A percentile compares a stretch with the other conserved stretches of the same genome.
These are phyloP conservation scores for Ornithoptera alexandrae DNA, from an alignment of 2,888 invertebrate genomes.

Conservation along the genomic window DNA sequence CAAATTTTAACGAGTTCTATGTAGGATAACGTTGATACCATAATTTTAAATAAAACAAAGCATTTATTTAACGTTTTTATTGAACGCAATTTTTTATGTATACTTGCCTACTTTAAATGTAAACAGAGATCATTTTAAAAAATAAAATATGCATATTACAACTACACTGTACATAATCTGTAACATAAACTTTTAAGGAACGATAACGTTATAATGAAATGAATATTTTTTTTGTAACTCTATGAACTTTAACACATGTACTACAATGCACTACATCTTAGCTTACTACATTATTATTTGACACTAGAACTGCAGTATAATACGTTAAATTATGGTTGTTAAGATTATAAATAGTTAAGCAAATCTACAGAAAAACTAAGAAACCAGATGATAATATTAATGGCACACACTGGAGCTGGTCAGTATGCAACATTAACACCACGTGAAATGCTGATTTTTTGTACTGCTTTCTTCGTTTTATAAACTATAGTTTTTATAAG, in stretches of 20 bases:
- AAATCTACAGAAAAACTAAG: not conserved
- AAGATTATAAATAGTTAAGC: not conserved
- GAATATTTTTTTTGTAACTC: slow-evolving; percentile 19
- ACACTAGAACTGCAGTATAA: slow-evolving; percentile 33
- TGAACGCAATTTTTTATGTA: slow-evolving; percentile 74
- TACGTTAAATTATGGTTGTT: slow-evolving; percentile 4
- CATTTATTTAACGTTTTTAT: slow-evolving; percentile 74
- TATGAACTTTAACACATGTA: slow-evolving; percentile 19
- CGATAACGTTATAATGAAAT: slow-evolving; percentile 28
- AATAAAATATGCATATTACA: slow-evolving; percentile 46
- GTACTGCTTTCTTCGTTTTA: not conserved
- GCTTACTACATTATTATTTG: slow-evolving; percentile 32
- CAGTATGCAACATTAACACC: slow-evolving; percentile 12
- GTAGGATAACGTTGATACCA: not conserved
- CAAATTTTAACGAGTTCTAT: not conserved
- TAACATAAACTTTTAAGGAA: slow-evolving; percentile 24
- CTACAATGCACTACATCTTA: slow-evolving; percentile 22
- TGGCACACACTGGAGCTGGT: slow-evolving; percentile 20
- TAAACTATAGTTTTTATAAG: not conserved
- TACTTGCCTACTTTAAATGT: slow-evolving; percentile 61
- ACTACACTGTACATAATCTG: slow-evolving; percentile 43
- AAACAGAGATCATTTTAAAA: slow-evolving; percentile 58
- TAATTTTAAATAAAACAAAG: slow-evolving; percentile 39
- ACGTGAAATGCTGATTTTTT: not conserved
- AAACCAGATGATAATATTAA: slow-evolving; percentile 4